phyloP scores from a whole-genome alignment of 2,113 vertebrate genomes.

The Periophthalmus modestus region DNA sequence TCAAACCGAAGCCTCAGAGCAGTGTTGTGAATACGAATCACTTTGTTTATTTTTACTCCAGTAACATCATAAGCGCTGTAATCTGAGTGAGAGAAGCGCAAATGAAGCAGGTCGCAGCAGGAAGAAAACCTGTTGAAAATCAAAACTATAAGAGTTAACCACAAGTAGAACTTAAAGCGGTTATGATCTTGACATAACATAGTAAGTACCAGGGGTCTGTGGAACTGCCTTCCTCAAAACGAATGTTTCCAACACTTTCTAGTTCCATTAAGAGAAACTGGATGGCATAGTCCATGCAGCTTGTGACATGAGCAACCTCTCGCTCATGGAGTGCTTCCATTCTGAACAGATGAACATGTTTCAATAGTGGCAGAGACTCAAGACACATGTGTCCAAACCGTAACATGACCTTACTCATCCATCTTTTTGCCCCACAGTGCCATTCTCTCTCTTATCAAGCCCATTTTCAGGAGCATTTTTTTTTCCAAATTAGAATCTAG shows the following conservation, averaged over 20 bases:
- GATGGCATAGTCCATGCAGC: conserved; percentile 67
- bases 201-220: conserved; percentile 77
- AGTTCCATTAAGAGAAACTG: conserved; percentile 82
- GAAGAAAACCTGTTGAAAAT: conserved; percentile 77
- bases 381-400: neutral
- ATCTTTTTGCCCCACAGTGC: conserved; percentile 74
- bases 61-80: conserved; percentile 73
- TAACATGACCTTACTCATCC: conserved; percentile 71
- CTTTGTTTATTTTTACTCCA: conserved; percentile 77
- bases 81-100: conserved; percentile 79
- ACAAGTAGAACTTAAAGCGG: neutral
- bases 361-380: neutral
- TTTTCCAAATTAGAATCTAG: conserved; percentile 59
- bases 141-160: neutral
- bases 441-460: conserved; percentile 73
- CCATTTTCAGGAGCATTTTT: conserved; percentile 75
- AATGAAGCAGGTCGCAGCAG: conserved; percentile 81
- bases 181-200: neutral
- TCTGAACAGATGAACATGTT: conserved; percentile 55
- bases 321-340: conserved; percentile 69
- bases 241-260: conserved; percentile 84
- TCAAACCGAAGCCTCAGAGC: conserved; percentile 82
- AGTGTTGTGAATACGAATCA: conserved; percentile 83
- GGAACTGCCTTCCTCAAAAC: conserved; percentile 82
- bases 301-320: conserved; percentile 70